These are phyloP conservation scores for Lamprotornis superbus DNA, from an alignment of 2,113 vertebrate species.

Conservation along the genomic window DNA sequence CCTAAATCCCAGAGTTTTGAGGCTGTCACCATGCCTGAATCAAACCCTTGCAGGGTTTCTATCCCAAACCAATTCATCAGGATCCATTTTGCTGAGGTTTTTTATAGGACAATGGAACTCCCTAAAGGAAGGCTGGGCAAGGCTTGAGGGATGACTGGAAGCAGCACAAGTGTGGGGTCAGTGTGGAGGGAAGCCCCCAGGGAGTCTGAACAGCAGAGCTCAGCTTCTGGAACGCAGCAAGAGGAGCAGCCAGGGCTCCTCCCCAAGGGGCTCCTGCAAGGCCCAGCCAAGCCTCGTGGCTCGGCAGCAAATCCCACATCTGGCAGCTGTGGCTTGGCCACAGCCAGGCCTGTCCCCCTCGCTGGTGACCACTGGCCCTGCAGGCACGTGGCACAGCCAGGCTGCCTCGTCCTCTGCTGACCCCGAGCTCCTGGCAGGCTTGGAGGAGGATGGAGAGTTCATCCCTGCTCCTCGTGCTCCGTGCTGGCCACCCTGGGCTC, in stretches of 20 bases:
- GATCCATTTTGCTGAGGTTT: not conserved
- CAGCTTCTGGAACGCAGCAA: fast-evolving
- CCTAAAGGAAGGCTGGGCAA: not conserved
- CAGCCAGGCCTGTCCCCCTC: not conserved
- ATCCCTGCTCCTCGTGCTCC: fast-evolving
- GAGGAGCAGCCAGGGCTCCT: not conserved
- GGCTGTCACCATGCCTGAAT: not conserved
- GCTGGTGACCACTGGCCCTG: not conserved
- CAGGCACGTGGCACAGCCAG: not conserved
- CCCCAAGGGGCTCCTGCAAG: not conserved
- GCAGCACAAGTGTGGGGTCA: not conserved
- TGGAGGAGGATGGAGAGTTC: not conserved
- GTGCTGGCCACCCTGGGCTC: not conserved
- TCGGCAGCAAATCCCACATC: not conserved
- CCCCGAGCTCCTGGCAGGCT: not conserved
- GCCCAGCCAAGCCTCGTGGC: not conserved
- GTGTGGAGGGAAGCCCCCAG: not conserved
- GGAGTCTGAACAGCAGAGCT: not conserved
- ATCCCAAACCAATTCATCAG: fast-evolving
- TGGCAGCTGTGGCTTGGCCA: not conserved
- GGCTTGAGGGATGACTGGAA: not conserved
- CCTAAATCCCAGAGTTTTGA: not conserved
- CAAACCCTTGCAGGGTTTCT: not conserved
- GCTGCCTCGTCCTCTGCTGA: not conserved
- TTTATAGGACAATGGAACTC: fast-evolving